A percentile compares a stretch with the other conserved stretches of the same genome.
phyloP scores from a whole-genome alignment of 2,888 invertebrate genomes.

The Phlogophora meticulosa region DNA sequence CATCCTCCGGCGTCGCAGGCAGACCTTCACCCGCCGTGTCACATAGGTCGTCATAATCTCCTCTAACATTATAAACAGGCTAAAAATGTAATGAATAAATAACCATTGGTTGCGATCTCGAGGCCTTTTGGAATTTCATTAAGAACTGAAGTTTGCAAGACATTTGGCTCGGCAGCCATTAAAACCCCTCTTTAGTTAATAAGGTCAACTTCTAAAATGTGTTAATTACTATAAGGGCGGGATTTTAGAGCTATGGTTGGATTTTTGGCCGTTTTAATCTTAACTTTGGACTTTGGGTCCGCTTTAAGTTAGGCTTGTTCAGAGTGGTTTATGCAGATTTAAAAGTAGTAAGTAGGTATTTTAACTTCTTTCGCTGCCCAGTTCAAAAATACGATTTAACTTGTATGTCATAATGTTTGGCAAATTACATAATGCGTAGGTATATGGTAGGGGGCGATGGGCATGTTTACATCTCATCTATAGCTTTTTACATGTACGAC shows the following conservation, averaged over 20 bases:
- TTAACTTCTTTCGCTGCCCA: no score
- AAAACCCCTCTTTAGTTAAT: conserved; percentile 8
- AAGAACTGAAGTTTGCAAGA: conserved; percentile 26
- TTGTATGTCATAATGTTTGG: no score
- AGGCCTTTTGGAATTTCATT: conserved; percentile 36
- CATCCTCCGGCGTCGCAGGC: no score
- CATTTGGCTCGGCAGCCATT: conserved; percentile 23
- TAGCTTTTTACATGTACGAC: no score
- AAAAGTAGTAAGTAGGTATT: background rate
- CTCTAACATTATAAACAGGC: no score
- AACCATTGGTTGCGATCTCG: conserved; percentile 23
- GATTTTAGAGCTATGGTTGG: conserved; percentile 6
- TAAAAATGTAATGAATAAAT: conserved; percentile 17
- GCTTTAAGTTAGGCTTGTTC: conserved; percentile 1
- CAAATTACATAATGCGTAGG: no score
- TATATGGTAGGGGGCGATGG: no score
- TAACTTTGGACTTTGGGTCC: background rate
- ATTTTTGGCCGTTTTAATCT: conserved; percentile 16
- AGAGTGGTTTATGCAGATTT: conserved; percentile 6
- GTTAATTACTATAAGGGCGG: conserved; percentile 34
- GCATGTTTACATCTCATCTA: no score
- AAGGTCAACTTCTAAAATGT: conserved; percentile 10
- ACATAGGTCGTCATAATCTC: no score
- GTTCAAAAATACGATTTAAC: no score
- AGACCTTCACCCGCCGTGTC: no score